Base-by-base conservation (phyloP, 2,113 vertebrate species). In the Antechinus flavipes region DNA sequence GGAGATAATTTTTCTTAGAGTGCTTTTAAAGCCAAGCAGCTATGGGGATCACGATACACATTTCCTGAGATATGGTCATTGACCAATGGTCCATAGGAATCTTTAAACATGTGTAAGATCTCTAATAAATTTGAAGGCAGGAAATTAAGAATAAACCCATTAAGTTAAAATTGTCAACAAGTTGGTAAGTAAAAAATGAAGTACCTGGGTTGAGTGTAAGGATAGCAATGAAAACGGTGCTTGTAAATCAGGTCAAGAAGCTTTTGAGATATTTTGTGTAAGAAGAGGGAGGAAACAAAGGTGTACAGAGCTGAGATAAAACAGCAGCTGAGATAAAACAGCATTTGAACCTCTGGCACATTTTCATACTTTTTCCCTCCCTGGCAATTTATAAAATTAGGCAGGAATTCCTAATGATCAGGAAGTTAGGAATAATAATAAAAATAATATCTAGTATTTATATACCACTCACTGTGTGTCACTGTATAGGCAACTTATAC, bases 1-100 rank as follows among this genome's bases (percentile, higher is more conserved):
- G 55, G 90, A 95, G 95, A 58, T 93, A 56, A 84, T 93, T 91
- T 93, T n/a, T 91, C 61, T 92, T 90, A 8, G 5, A 94, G 93
- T n/a, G 91, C 46, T 92, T 89, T 94, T 76, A 68, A 91, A 93
- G 92, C 90, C 22, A 90, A n/a, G 27, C 11, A 93, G 91, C 52
- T 76, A 7, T 95, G 94, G 97, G 92, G 90, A 94, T 16, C 49
- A 27, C 2, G 93, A 11, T 23, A 91, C 58, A 16, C 24, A 93
- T 94, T 91, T 93, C 56, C 30, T 96, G 27, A 94, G 30, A 76
- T n/a, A n/a, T 76, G 35, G 61, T 76, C 68, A n/a, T 76, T 76
- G 35, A 16, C 68, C 35, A n/a, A 4, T n/a, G 35, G 30, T 12
- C 30, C 61, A 68, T 68, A 68, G 30, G 4, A 76, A n/a, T 35